Evolutionary conservation across 2,113 vertebrate genomes (phyloP), one percentile per base, ranked within the genome.

Genomic region (Helogale parvula): DNA sequence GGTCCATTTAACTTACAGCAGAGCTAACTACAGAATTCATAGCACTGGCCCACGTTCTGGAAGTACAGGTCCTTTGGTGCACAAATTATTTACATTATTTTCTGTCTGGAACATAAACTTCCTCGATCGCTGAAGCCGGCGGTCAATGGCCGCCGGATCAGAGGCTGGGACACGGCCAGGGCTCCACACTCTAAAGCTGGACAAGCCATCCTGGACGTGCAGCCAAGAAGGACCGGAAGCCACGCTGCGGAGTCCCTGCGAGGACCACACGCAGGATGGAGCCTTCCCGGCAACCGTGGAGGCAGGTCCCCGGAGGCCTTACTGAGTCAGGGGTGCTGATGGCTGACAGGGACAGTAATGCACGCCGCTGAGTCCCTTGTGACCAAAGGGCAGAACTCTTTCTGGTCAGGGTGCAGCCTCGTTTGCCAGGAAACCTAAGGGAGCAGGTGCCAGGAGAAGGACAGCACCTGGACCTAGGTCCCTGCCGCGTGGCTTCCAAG

Each of bases 231-330:
- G 8, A 50, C 8, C 21, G 12, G 50, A 65, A 65, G 72, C 21
- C 2, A 19, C 41, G 41, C n/a, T n/a, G 3, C 0, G 0, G 45
- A 66, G 71, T 27, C 71, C 47, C 77, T 9, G 27, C 4, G 14
- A 38, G 52, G 15, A 12, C 16, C 52, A 31, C 12, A 10, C 0
- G 1, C 1, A 29, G 0, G 29, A 19, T 0, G 13, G 4, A 21
- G 65, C 54, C 57, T 80, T 83, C 38, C 66, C 23, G 10, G 45
- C 3, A 9, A 10, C 38, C 25, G 14, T 3, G 19, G 77, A 3
- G 47, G 52, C 0, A 2, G 38, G 11, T 14, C 12, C 7, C 86
- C 21, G 54, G 47, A 88, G 45, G 33, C 33, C 69, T 57, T 23
- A 41, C 16, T 3, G 77, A 79, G n/a, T 60, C 31, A 68, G 71